Base-by-base conservation (phyloP, 2,797 vertebrate species). In the Rachycentron canadum region DNA sequence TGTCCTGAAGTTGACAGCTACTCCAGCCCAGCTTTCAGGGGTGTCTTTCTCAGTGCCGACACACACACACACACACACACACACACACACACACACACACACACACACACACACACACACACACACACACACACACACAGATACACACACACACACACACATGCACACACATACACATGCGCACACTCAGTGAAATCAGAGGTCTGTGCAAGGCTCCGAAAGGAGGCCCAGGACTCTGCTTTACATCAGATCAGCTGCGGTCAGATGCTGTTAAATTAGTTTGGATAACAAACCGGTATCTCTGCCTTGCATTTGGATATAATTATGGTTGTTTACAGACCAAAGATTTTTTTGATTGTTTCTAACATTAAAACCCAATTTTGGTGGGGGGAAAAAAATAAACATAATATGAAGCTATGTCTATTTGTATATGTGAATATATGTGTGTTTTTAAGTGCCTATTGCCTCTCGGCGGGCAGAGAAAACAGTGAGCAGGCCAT, bases 391-490 rank as follows among this genome's bases (percentile, higher is more conserved):
- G 34, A 40, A 49, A 64, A 47, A 38, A 78, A 80, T 84, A 49
- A 86, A 78, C 86, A 92, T 74, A 69, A 90, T 82, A 93, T 91
- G 87, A 96, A 93, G 87, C 93, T 95, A 91, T 96, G 91, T 96
- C 93, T 96, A 94, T 97, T 96, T 98, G 96, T 97, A 96, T 93
- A 96, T 93, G 94, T 95, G 93, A 95, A 93, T 92, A 89, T 86
- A 45, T 78, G 47, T 93, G 92, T 95, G 95, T 97, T 81, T 95
- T 85, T 78, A 98, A 99, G 98, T 99, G 97, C 98, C 97, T 99
- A 96, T 95, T 94, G 92, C 95, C 94, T 95, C 95, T 94, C 88
- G 89, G 94, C 76, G 85, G 95, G 95, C 93, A 91, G 95, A 93
- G 93, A 87, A 91, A 81, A 85, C 81, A 89, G 79, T 75, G 63